Evolutionary conservation across 2,113 vertebrate genomes (phyloP).

Genomic region (Aspiorhynchus laticeps): DNA sequence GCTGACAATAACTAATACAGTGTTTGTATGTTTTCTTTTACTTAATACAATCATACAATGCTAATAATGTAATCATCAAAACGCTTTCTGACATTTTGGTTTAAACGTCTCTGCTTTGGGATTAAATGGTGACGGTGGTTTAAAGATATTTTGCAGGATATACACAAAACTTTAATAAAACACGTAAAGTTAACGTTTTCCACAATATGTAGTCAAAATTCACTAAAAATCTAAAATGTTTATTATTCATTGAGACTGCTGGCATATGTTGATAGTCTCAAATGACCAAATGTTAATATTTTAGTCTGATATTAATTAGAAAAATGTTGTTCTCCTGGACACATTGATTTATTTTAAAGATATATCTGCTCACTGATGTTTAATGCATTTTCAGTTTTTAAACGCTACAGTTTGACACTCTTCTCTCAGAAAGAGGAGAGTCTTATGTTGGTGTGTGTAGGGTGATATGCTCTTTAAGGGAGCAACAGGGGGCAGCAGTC

Average conservation of each 20-base stretch:
- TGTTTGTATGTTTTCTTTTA: background rate
- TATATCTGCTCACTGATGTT: background rate
- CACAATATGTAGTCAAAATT: background rate
- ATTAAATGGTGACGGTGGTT: background rate
- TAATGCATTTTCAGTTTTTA: background rate
- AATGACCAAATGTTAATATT: background rate
- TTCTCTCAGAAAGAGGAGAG: background rate
- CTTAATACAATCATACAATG: background rate
- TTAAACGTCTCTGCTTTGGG: background rate
- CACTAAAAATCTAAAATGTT: background rate
- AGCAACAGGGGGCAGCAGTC: slow-evolving; percentile 75
- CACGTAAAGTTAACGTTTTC: background rate
- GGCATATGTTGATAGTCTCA: background rate
- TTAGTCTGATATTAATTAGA: background rate
- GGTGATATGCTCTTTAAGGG: background rate
- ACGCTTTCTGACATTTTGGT: background rate
- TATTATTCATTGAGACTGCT: background rate
- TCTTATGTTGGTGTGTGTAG: slow-evolving; percentile 33
- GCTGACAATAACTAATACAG: too few species aligned
- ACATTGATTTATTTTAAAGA: too few species aligned
- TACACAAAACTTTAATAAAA: background rate
- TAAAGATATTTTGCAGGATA: background rate
- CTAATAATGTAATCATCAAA: background rate
- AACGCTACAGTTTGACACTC: background rate
- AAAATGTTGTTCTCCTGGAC: too few species aligned